phyloP scores from a whole-genome alignment of 2,888 invertebrate genomes.

The Diplazon laetatorius region DNA sequence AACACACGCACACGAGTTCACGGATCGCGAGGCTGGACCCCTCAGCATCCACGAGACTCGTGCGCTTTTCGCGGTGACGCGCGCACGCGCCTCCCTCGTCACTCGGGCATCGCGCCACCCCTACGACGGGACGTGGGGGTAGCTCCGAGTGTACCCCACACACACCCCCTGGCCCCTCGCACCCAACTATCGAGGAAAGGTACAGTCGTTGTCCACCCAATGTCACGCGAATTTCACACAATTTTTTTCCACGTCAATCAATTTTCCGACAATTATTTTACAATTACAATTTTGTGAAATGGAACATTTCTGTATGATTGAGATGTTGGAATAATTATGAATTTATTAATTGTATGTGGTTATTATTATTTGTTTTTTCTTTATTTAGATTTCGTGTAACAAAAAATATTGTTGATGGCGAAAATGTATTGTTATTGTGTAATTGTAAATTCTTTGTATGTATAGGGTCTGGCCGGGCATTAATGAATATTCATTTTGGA shows the following conservation, averaged over 20 bases:
- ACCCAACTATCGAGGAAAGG: not conserved
- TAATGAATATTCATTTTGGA: too few species aligned
- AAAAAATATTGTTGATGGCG: too few species aligned
- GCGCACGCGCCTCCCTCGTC: slow-evolving; percentile 40
- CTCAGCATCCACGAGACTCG: slow-evolving; percentile 58
- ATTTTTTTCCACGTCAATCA: not conserved
- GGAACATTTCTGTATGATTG: too few species aligned
- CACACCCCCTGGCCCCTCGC: too few species aligned
- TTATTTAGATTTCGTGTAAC: too few species aligned
- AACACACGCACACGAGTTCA: not conserved
- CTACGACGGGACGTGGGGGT: not conserved
- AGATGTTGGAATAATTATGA: too few species aligned
- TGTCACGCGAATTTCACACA: not conserved
- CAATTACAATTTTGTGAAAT: too few species aligned
- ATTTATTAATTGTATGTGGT: too few species aligned
- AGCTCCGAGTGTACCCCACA: not conserved
- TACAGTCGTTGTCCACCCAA: not conserved
- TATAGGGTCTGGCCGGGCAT: too few species aligned
- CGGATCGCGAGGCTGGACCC: slow-evolving; percentile 35
- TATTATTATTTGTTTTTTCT: too few species aligned
- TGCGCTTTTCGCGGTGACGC: slow-evolving; percentile 56
- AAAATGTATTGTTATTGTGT: too few species aligned
- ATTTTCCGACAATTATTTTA: not conserved
- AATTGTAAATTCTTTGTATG: too few species aligned
- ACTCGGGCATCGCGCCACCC: slow-evolving; percentile 13